Percentiles rank a stretch among this genome's conserved stretches.
Evolutionary conservation across 1,140 invertebrate genomes (phyloP).

Genomic region (Neodiprion lecontei): DNA sequence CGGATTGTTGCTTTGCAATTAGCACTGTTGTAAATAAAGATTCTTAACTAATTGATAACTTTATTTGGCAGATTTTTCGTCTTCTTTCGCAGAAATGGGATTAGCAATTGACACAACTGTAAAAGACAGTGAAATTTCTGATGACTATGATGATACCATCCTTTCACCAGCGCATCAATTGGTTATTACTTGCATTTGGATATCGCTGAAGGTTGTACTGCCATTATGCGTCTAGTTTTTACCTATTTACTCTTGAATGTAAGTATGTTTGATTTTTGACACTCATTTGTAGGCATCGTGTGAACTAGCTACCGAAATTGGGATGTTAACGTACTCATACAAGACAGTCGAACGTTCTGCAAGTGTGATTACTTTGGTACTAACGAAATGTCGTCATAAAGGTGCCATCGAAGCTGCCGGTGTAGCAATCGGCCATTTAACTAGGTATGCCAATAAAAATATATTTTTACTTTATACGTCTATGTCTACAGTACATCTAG

Average conservation of each 20-base stretch:
- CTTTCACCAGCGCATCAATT: constrained; percentile 71
- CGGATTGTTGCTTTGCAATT: constrained; percentile 12
- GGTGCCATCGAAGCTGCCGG: constrained; percentile 81
- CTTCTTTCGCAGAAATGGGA: constrained; percentile 70
- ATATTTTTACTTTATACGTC: constrained; percentile 22
- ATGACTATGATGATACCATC: constrained; percentile 50
- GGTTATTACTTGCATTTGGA: constrained; percentile 78
- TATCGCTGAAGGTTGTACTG: constrained; percentile 74
- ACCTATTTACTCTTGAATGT: constrained; percentile 13
- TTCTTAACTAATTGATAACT: constrained; percentile 19
- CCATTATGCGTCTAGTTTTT: constrained; percentile 8
- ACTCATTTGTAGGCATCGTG: constrained; percentile 60
- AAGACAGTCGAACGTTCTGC: constrained; percentile 59
- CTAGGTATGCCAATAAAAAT: constrained; percentile 41
- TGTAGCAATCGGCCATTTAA: constrained; percentile 62
- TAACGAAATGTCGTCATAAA: constrained; percentile 79
- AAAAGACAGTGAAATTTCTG: constrained; percentile 39
- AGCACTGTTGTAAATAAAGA: neutral
- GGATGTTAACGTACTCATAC: constrained; percentile 42
- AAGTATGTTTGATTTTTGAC: constrained; percentile 19
- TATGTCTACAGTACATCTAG: too few species aligned
- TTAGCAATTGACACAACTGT: constrained; percentile 60
- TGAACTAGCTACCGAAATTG: constrained; percentile 60
- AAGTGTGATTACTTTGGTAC: constrained; percentile 67
- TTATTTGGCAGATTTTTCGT: constrained; percentile 58